These are phyloP conservation scores for Microcebus ravelobensis DNA, from an alignment of 2,113 vertebrate species.

Conservation along the genomic window DNA sequence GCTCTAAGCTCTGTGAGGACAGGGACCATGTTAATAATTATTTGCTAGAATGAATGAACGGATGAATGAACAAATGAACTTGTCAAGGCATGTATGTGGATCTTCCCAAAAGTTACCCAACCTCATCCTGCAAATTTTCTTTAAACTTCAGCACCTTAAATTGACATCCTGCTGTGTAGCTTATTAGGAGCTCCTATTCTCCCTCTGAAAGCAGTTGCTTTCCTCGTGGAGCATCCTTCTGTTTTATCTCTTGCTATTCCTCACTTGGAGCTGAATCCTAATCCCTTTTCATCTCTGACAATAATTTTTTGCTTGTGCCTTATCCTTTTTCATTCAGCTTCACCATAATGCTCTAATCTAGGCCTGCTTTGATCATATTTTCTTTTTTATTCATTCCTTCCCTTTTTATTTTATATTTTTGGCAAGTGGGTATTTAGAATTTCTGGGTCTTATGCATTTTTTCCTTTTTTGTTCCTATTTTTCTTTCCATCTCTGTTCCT, in stretches of 20 bases:
- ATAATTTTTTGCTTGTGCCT: background rate
- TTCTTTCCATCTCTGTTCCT: background rate
- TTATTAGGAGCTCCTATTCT: background rate
- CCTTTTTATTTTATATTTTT: background rate
- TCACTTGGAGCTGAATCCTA: background rate
- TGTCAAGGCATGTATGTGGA: background rate
- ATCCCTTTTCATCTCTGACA: background rate
- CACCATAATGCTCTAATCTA: background rate
- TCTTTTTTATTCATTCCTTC: background rate
- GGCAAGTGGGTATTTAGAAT: background rate
- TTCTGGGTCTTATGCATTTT: background rate
- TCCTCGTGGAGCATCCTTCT: background rate
- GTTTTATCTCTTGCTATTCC: background rate
- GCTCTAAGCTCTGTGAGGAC: background rate
- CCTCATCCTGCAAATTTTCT: background rate
- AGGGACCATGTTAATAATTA: background rate
- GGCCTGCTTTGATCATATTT: background rate
- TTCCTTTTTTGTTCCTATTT: background rate
- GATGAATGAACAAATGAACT: background rate
- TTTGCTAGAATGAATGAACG: constrained; percentile 7
- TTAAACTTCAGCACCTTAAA: background rate
- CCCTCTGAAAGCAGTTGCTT: no score
- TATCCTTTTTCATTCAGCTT: constrained; percentile 23
- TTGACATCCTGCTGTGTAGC: background rate
- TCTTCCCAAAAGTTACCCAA: background rate